phyloP scores from a whole-genome alignment of 2,113 vertebrate genomes.

The Ochotona curzoniae region DNA sequence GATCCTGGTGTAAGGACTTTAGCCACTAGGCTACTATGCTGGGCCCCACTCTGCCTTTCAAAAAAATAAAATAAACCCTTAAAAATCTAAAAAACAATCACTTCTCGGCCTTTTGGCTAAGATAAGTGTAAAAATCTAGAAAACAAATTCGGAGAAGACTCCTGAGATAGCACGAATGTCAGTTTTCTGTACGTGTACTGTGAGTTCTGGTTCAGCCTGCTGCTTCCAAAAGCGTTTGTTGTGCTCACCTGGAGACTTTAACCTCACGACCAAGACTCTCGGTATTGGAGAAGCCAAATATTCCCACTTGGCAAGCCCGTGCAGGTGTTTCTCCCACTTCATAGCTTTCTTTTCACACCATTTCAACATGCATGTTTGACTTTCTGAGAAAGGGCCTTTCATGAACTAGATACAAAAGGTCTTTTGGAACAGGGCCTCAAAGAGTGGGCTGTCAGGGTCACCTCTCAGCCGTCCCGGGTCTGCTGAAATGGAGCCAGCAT shows the following conservation, averaged over 20 bases:
- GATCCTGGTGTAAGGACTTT: no score
- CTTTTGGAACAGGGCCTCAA: background rate
- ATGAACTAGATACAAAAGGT: background rate
- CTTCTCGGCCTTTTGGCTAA: no score
- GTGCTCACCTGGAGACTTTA: constrained; percentile 34
- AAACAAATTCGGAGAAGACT: background rate
- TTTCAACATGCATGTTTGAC: background rate
- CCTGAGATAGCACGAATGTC: background rate
- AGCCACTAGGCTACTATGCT: no score
- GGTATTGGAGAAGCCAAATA: constrained; percentile 30
- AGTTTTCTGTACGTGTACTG: constrained; percentile 2
- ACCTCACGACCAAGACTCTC: constrained; percentile 6
- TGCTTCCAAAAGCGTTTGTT: background rate
- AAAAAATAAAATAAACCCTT: no score
- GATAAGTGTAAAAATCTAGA: no score
- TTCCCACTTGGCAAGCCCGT: constrained; percentile 26
- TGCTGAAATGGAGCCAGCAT: background rate
- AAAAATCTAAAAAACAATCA: no score
- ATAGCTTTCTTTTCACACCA: constrained; percentile 42
- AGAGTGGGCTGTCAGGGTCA: background rate
- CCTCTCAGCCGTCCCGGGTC: background rate
- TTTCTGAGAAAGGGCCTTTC: background rate
- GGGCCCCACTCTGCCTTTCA: no score
- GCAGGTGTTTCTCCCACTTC: constrained; percentile 18
- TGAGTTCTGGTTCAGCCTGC: background rate